Evolutionary conservation across 2,888 invertebrate genomes (phyloP).

Genomic region (Eumacrocentrus americanus): DNA sequence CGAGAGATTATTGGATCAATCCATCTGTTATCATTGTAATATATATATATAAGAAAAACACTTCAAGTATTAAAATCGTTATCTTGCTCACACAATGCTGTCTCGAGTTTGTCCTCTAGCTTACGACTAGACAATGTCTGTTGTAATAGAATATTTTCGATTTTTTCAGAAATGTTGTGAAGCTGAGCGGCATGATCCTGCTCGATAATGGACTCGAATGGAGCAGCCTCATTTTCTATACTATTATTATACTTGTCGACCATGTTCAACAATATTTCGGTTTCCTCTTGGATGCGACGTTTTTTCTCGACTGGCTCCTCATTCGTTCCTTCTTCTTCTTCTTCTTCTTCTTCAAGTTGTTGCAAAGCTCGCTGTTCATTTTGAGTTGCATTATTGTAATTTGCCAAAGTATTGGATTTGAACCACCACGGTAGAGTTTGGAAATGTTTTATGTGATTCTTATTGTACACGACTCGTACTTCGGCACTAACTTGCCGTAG

Average conservation of each 20-base stretch:
- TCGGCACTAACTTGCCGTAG: slow-evolving; percentile 43
- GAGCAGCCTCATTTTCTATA: slow-evolving; percentile 1
- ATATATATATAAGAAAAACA: no score
- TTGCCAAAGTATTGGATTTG: slow-evolving; percentile 48
- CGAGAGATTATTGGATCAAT: no score
- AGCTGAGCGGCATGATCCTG: slow-evolving; percentile 5
- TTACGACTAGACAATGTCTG: neutral
- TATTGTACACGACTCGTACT: slow-evolving; percentile 66
- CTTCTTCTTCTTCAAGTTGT: neutral
- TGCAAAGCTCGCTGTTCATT: slow-evolving; percentile 34
- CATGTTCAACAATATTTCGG: neutral
- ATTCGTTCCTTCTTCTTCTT: neutral
- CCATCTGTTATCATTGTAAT: no score
- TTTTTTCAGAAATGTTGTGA: slow-evolving; percentile 11
- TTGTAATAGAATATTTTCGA: slow-evolving; percentile 21
- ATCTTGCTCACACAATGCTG: neutral
- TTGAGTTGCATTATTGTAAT: slow-evolving; percentile 38
- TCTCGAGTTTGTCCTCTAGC: neutral
- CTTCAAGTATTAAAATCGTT: no score
- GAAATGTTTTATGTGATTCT: slow-evolving; percentile 64
- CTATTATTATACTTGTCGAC: slow-evolving; percentile 15
- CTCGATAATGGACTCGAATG: neutral
- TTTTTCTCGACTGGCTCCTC: slow-evolving; percentile 12
- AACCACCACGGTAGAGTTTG: slow-evolving; percentile 69
- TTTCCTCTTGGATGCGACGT: slow-evolving; percentile 12